Conservation (phyloP, 2,888 invertebrate species). For the Neoaliturus tenellus region DNA sequence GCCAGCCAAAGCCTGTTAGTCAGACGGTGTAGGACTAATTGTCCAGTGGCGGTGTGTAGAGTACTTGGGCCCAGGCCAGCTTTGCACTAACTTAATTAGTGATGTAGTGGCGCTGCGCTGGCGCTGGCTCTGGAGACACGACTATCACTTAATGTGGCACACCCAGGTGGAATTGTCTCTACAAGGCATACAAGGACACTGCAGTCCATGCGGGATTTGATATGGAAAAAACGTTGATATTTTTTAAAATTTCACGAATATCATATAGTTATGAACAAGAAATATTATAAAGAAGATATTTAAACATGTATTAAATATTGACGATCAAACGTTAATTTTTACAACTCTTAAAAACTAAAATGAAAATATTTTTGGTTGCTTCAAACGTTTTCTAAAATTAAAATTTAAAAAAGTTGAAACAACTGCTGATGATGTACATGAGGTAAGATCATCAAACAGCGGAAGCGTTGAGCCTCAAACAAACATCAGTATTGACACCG, state of each 20-base stretch:
- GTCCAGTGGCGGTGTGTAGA: background rate
- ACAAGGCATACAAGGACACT: too few species aligned
- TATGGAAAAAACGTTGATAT: too few species aligned
- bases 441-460: background rate
- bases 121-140: background rate
- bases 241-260: too few species aligned
- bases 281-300: too few species aligned
- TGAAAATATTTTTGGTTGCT: too few species aligned
- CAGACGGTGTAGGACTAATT: background rate
- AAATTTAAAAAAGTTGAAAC: background rate
- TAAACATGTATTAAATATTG: too few species aligned
- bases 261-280: too few species aligned
- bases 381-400: too few species aligned
- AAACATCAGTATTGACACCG: background rate
- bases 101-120: background rate
- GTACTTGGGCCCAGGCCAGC: background rate
- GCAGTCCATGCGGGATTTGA: too few species aligned
- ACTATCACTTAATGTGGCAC: background rate
- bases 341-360: too few species aligned
- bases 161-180: too few species aligned
- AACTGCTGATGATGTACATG: background rate
- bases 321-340: too few species aligned
- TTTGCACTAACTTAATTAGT: slow-evolving; percentile 6
- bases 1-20: background rate
- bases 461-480: background rate